Conservation (phyloP, 1,140 invertebrate species). For the Zaprionus ghesquierei region DNA sequence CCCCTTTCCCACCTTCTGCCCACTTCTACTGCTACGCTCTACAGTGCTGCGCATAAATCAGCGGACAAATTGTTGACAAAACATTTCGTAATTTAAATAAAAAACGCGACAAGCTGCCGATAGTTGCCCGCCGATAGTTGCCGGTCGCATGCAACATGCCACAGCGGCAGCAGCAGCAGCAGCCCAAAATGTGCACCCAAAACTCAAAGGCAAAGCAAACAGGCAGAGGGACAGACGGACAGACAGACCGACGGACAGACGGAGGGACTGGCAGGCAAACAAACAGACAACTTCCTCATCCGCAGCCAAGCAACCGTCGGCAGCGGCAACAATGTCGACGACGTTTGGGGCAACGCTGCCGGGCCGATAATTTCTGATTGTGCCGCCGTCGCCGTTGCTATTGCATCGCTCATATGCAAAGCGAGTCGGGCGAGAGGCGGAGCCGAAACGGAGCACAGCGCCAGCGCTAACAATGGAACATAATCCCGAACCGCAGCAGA, state of each 20-base stretch:
- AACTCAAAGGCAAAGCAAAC: conserved; percentile 1
- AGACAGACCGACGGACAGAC: background rate
- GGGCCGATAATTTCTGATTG: conserved; percentile 46
- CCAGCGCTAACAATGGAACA: conserved; percentile 4
- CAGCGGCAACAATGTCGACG: conserved; percentile 5
- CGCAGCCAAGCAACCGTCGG: conserved; percentile 28
- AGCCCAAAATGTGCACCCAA: conserved; percentile 14
- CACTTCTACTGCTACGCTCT: background rate
- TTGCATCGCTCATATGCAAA: conserved; percentile 48
- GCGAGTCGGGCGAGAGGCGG: conserved; percentile 16
- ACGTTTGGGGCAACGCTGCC: conserved; percentile 3
- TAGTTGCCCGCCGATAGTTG: conserved; percentile 63
- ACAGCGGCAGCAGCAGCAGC: conserved; percentile 1
- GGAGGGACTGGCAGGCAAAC: background rate
- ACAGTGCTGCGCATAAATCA: conserved; percentile 59
- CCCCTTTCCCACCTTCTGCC: too few species aligned
- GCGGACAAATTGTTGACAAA: conserved; percentile 79
- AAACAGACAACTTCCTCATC: conserved; percentile 69
- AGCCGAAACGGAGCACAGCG: conserved; percentile 8
- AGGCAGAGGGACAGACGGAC: background rate
- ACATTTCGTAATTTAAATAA: conserved; percentile 81
- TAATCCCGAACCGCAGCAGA: conserved; percentile 6
- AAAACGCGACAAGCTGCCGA: conserved; percentile 64
- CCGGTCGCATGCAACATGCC: conserved; percentile 53
- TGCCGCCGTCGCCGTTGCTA: background rate